Evolutionary conservation across 2,888 invertebrate genomes (phyloP).

Genomic region (Plagiodera versicolora): DNA sequence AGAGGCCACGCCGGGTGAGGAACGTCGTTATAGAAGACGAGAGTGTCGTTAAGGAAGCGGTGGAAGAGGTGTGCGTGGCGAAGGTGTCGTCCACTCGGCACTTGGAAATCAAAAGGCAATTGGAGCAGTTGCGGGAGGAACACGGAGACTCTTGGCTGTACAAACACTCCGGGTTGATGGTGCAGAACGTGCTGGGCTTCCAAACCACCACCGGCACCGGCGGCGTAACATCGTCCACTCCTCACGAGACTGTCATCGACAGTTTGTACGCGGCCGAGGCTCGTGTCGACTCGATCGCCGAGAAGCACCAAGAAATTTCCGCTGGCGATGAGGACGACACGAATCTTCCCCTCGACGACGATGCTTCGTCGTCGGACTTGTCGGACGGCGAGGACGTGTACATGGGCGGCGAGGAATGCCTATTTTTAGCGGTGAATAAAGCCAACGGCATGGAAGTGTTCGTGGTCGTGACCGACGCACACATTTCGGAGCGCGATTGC

Average conservation of each 20-base stretch:
- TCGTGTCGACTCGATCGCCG: slow-evolving; percentile 18
- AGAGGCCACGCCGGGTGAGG: slow-evolving; percentile 48
- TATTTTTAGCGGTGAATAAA: slow-evolving; percentile 46
- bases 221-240: slow-evolving; percentile 35
- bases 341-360: slow-evolving; percentile 9
- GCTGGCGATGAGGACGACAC: too few species aligned
- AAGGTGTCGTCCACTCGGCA: slow-evolving; percentile 37
- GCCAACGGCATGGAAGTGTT: slow-evolving; percentile 49
- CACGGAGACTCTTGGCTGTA: slow-evolving; percentile 67
- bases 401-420: slow-evolving; percentile 48
- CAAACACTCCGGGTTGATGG: slow-evolving; percentile 47
- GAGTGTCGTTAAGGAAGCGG: slow-evolving; percentile 47
- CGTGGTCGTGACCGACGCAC: slow-evolving; percentile 48
- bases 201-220: slow-evolving; percentile 46
- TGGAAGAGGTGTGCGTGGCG: slow-evolving; percentile 36
- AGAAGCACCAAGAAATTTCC: slow-evolving; percentile 9
- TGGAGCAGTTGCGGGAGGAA: slow-evolving; percentile 60
- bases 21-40: slow-evolving; percentile 56
- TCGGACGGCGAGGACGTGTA: slow-evolving; percentile 45
- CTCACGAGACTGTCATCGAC: slow-evolving; percentile 21
- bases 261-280: slow-evolving; percentile 4
- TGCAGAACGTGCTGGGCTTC: slow-evolving; percentile 62
- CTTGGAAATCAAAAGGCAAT: slow-evolving; percentile 41
- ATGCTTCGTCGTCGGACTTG: slow-evolving; percentile 30
- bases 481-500: slow-evolving; percentile 50